Conservation (phyloP, 2,113 vertebrate genomes). For the Fregetta grallaria region DNA sequence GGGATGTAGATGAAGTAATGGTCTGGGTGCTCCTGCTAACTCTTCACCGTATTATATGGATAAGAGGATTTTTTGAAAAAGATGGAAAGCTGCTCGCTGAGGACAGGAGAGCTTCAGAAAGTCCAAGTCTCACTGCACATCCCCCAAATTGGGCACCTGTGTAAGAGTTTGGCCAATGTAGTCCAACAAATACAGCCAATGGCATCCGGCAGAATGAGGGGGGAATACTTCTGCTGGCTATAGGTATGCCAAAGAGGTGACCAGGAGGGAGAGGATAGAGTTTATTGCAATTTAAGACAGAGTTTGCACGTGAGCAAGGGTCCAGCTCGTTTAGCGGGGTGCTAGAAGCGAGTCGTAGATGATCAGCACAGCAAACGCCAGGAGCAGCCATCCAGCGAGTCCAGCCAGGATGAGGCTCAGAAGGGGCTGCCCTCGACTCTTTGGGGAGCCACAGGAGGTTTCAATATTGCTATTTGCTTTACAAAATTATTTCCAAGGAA, state of each 20-base stretch:
- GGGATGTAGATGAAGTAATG: background rate
- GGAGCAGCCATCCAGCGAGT: background rate
- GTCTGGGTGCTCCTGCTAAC: background rate
- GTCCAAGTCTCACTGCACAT: fast-evolving
- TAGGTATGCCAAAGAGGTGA: background rate
- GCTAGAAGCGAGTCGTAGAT: background rate
- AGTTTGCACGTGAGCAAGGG: background rate
- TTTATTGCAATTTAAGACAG: background rate
- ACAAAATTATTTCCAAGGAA: background rate
- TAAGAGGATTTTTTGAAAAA: background rate
- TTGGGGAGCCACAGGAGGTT: background rate
- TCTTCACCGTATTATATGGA: fast-evolving
- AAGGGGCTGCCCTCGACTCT: background rate
- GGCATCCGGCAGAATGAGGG: fast-evolving
- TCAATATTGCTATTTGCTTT: background rate
- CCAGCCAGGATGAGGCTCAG: background rate
- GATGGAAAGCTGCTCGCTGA: background rate
- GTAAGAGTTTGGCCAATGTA: background rate
- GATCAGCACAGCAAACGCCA: background rate
- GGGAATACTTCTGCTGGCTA: background rate
- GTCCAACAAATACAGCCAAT: no score
- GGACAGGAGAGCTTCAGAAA: background rate
- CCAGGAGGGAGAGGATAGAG: background rate
- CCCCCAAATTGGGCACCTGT: background rate
- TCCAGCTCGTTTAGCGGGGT: fast-evolving